Percentiles rank a stretch among this genome's conserved stretches.
Evolutionary conservation across 1,140 invertebrate genomes (phyloP).

Genomic region (Protaetia brevitarsis): DNA sequence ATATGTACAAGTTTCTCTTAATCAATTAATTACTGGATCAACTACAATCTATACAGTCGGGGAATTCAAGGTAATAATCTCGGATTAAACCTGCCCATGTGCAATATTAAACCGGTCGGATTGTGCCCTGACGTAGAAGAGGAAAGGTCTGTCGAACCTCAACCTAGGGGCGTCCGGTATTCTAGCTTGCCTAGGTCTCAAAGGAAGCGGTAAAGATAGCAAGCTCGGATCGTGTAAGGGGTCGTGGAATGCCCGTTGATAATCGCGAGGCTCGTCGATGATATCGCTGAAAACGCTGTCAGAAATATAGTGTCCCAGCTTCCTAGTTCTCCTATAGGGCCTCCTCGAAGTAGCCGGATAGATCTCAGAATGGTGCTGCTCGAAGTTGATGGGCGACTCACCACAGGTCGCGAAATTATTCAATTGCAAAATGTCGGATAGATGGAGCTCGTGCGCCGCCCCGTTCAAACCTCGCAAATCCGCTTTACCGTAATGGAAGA

Average conservation of each 20-base stretch:
- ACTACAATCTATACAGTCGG: neutral
- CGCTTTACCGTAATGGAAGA: constrained; percentile 69
- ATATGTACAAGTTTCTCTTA: too few relatives aligned
- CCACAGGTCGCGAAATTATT: constrained; percentile 77
- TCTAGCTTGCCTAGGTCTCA: constrained; percentile 67
- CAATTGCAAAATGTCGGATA: constrained; percentile 77
- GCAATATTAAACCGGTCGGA: constrained; percentile 79
- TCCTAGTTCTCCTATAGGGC: constrained; percentile 43
- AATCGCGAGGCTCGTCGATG: constrained; percentile 50
- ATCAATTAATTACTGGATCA: too few relatives aligned
- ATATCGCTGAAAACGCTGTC: constrained; percentile 25
- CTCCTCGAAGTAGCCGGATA: constrained; percentile 65
- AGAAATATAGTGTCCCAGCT: constrained; percentile 36
- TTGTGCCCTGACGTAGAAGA: constrained; percentile 84
- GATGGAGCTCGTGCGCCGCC: constrained; percentile 66
- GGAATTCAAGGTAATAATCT: constrained; percentile 63
- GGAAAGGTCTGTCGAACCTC: constrained; percentile 78
- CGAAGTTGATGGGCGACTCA: constrained; percentile 65
- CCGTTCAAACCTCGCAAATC: constrained; percentile 78
- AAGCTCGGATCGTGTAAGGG: constrained; percentile 59
- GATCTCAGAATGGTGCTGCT: constrained; percentile 75
- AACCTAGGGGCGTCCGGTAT: constrained; percentile 67
- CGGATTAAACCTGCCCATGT: constrained; percentile 81
- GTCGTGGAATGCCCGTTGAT: constrained; percentile 60
- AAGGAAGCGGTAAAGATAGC: constrained; percentile 60